These are phyloP conservation scores for Synergus gifuensis DNA, from an alignment of 2,888 invertebrate genomes.

Conservation along the genomic window DNA sequence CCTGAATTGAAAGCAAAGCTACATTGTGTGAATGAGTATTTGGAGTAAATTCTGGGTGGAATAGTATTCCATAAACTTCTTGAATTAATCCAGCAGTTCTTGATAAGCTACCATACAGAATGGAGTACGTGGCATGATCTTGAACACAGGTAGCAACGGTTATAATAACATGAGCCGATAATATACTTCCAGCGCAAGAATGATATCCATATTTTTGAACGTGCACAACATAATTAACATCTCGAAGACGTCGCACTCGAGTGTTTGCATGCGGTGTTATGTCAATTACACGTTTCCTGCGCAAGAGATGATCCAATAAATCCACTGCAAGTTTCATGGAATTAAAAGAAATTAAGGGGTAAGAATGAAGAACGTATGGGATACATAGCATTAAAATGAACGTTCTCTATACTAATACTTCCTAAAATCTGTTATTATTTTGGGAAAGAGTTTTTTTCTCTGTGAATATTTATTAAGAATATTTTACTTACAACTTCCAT, in stretches of 20 bases:
- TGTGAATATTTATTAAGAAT: too few species aligned
- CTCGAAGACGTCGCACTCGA: not conserved
- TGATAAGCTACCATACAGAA: not conserved
- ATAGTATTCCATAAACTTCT: not conserved
- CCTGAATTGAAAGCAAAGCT: too few species aligned
- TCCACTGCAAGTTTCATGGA: too few species aligned
- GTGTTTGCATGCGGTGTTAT: not conserved
- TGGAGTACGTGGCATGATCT: not conserved
- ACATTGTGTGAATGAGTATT: not conserved
- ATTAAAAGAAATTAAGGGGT: too few species aligned
- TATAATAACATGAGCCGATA: not conserved
- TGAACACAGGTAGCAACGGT: not conserved
- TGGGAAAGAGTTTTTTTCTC: too few species aligned
- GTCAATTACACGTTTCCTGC: not conserved
- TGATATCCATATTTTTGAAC: not conserved
- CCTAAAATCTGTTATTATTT: too few species aligned
- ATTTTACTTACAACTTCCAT: too few species aligned
- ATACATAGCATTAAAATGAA: too few species aligned
- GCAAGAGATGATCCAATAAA: not conserved
- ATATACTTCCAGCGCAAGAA: not conserved
- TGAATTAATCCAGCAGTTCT: not conserved
- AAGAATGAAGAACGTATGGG: too few species aligned
- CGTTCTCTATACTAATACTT: too few species aligned
- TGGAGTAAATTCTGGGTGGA: not conserved
- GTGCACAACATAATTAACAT: not conserved